Percentiles rank a stretch among this genome's conserved stretches.
These are phyloP conservation scores for Zapus hudsonius DNA, from an alignment of 2,113 vertebrate genomes.

Conservation along the genomic window DNA sequence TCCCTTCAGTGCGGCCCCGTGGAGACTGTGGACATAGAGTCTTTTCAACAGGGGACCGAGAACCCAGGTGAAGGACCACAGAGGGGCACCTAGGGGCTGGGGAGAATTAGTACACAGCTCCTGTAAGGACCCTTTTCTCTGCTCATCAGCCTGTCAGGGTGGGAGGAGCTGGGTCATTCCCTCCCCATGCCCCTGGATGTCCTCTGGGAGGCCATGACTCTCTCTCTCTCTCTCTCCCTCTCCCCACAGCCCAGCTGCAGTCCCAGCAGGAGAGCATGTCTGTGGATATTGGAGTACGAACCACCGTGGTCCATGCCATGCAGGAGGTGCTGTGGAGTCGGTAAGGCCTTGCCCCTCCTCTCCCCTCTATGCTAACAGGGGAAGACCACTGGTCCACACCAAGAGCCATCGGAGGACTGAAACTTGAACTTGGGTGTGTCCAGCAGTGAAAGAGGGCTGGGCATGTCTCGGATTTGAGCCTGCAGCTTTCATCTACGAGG, in stretches of 20 bases:
- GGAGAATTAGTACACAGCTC: not conserved
- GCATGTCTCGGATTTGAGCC: not conserved
- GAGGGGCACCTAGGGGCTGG: not conserved
- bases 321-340: conserved; percentile 62
- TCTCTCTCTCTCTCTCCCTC: not conserved
- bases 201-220: not conserved
- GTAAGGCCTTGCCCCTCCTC: not conserved
- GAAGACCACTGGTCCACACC: not conserved
- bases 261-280: not conserved
- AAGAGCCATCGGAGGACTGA: not conserved
- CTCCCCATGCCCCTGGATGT: too few relatives aligned
- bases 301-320: conserved; percentile 55
- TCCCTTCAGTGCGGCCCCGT: not conserved
- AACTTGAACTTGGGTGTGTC: not conserved
- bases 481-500: too few relatives aligned
- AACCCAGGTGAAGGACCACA: conserved; percentile 52
- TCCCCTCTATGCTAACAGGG: not conserved
- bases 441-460: not conserved
- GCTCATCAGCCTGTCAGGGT: too few relatives aligned
- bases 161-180: not conserved
- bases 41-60: not conserved
- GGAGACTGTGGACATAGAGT: not conserved
- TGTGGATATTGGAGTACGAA: conserved; percentile 38
- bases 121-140: not conserved
- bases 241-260: conserved; percentile 42